Evolutionary conservation across 2,113 vertebrate species (phyloP), one percentile per base, ranked within the genome.

Genomic region (Varanus salvator): DNA sequence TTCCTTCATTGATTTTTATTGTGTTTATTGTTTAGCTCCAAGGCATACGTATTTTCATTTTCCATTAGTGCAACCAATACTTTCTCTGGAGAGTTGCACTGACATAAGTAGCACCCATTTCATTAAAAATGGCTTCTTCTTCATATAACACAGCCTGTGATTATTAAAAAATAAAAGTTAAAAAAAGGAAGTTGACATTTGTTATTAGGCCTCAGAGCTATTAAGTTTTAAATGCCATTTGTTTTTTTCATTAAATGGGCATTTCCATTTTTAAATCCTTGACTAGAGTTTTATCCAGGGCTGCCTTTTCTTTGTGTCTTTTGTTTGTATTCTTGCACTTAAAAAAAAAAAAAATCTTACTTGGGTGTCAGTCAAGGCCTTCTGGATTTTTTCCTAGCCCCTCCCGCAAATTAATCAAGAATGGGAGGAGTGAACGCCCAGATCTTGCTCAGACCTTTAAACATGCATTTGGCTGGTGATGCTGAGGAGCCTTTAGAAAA

Each of bases 221-320:
- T 95, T 92, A 93, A 91, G 80, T 96, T 95, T 94, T 93, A 94
- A 94, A 95, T 95, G 83, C 84, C 93, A 93, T 95, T 93, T 95
- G 66, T 89, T 92, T 95, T 93, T 95, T 95, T 95, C 91, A 95
- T 96, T 95, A 94, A 87, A 94, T 93, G 85, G 87, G 90, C 69
- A 92, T 94, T 96, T 88, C 92, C 89, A 0, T 88, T 44, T 93
- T 92, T 86, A 93, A 96, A 90, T 92, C 90, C 92, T 85, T 89
- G 85, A 76, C 66, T 95, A 90, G 90, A 93, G 90, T 84, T 89
- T 92, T 94, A 93, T 86, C 93, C 34, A 78, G 88, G 25, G 87
- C 34, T 89, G 48, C 1, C 0, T 60, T 64, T 85, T 71, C 71
- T 27, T 78, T 64, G 34, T 25, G 12, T 48, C 8, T 29, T 84